Evolutionary conservation across 2,888 invertebrate species (phyloP).

Genomic region (Eupithecia subfuscata): DNA sequence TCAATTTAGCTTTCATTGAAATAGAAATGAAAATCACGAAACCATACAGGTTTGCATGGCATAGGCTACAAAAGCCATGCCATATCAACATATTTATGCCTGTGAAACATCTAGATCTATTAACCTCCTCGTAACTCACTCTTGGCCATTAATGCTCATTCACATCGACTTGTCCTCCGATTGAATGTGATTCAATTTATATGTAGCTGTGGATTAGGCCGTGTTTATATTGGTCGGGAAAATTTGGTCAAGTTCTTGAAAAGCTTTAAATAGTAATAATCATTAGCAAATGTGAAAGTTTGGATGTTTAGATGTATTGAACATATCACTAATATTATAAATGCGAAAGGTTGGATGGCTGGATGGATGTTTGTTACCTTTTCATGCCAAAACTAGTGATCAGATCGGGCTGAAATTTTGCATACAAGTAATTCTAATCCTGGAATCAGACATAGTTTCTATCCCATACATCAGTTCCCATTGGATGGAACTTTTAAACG

Average conservation of each 20-base stretch:
- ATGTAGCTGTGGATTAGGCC: slow-evolving; percentile 7
- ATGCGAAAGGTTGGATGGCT: neutral
- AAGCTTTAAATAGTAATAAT: too few relatives aligned
- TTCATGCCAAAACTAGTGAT: too few relatives aligned
- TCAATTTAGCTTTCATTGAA: neutral
- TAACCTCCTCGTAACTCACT: slow-evolving; percentile 29
- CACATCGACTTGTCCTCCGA: slow-evolving; percentile 28
- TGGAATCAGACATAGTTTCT: too few relatives aligned
- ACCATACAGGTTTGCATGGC: neutral
- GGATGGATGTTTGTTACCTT: too few relatives aligned
- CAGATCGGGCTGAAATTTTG: too few relatives aligned
- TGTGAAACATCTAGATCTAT: slow-evolving; percentile 28
- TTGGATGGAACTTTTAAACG: too few relatives aligned
- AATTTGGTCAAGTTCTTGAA: neutral
- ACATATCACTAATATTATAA: neutral
- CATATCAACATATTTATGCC: slow-evolving; percentile 10
- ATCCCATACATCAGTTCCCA: too few relatives aligned
- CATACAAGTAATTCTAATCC: too few relatives aligned
- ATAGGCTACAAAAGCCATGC: neutral
- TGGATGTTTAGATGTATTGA: too few relatives aligned
- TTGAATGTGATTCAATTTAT: slow-evolving; percentile 35
- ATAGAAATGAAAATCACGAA: neutral
- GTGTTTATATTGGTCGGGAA: neutral
- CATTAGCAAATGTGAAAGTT: too few relatives aligned
- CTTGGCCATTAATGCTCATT: slow-evolving; percentile 28